These are phyloP conservation scores for Eira barbara DNA, from an alignment of 2,113 vertebrate genomes.

Conservation along the genomic window DNA sequence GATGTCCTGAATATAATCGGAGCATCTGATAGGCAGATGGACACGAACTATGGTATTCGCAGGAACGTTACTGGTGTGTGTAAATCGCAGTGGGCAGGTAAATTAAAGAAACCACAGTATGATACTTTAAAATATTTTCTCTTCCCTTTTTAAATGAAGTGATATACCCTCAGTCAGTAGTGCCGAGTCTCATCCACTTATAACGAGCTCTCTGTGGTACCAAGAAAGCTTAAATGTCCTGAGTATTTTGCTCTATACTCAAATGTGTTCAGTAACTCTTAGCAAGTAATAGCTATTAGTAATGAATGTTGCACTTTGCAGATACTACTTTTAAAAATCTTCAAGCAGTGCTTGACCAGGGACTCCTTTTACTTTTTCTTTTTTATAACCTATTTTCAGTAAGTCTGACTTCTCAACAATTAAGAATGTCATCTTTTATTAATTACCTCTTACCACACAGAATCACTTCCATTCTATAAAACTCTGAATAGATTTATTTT, in stretches of 20 bases:
- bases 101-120: neutral
- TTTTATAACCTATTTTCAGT: constrained; percentile 26
- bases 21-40: neutral
- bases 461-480: constrained; percentile 28
- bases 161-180: neutral
- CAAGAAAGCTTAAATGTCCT: neutral
- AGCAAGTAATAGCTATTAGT: neutral
- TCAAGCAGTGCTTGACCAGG: neutral
- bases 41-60: neutral
- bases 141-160: neutral
- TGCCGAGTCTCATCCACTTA: neutral
- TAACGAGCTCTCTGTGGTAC: neutral
- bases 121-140: neutral
- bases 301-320: neutral
- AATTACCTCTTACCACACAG: neutral
- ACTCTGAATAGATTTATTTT: constrained; percentile 12
- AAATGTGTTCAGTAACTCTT: constrained; percentile 8
- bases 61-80: neutral
- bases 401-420: constrained; percentile 28
- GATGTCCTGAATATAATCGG: neutral
- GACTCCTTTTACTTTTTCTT: neutral
- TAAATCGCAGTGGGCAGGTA: neutral
- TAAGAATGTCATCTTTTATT: constrained; percentile 42
- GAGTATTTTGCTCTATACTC: neutral
- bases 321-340: neutral